phyloP scores from a whole-genome alignment of 2,797 vertebrate species.

The Epinephelus coioides region DNA sequence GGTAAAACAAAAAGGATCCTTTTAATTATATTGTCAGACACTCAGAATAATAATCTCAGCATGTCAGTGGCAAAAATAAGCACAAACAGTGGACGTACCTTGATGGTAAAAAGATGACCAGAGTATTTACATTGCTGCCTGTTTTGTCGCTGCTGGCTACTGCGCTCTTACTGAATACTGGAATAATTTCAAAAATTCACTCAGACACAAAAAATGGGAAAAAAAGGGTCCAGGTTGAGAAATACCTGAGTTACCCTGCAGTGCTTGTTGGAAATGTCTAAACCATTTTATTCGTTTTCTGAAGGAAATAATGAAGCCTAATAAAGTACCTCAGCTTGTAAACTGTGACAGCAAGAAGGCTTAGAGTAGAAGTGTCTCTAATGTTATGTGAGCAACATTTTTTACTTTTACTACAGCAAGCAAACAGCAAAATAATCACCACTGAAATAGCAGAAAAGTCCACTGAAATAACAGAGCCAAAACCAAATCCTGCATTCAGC shows the following conservation, averaged over 20 bases:
- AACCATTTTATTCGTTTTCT: conserved; percentile 25
- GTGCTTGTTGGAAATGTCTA: conserved; percentile 45
- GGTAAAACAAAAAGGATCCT: too few species aligned
- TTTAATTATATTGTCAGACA: too few species aligned
- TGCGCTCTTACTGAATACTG: too few species aligned
- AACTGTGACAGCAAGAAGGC: conserved; percentile 55
- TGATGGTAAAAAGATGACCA: too few species aligned
- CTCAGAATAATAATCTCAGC: too few species aligned
- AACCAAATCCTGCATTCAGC: conserved; percentile 5
- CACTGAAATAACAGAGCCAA: neutral
- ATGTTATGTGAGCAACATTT: conserved; percentile 37
- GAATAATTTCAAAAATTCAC: too few species aligned
- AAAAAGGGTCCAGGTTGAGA: too few species aligned
- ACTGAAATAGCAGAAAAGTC: neutral
- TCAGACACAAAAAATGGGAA: too few species aligned
- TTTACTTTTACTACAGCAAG: conserved; percentile 6
- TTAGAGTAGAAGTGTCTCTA: conserved; percentile 36
- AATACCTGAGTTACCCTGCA: neutral
- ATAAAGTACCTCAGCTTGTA: conserved; percentile 70
- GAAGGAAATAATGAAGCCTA: conserved; percentile 50
- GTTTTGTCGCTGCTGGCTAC: too few species aligned
- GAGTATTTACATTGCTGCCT: too few species aligned
- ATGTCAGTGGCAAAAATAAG: too few species aligned
- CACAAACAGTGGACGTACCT: too few species aligned
- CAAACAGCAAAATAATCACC: conserved; percentile 10